Conservation (phyloP, 2,888 invertebrate genomes). For the Apodemia zela region DNA sequence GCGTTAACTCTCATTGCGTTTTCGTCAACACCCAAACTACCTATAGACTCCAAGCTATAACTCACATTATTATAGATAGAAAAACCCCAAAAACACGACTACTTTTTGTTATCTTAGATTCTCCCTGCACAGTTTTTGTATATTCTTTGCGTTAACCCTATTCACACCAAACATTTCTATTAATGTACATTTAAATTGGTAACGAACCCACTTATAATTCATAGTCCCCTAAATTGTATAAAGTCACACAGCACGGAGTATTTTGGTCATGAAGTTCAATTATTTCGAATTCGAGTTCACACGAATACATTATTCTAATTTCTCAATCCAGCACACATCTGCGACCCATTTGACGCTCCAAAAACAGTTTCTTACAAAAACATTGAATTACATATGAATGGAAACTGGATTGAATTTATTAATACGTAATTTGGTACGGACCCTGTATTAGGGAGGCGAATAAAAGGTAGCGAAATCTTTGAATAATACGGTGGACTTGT, state of each 20-base stretch:
- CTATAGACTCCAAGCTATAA: no score
- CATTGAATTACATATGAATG: slow-evolving; percentile 74
- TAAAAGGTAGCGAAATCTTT: slow-evolving; percentile 67
- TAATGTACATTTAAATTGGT: not conserved
- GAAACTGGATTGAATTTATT: slow-evolving; percentile 77
- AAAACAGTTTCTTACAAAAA: slow-evolving; percentile 66
- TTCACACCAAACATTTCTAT: not conserved
- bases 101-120: no score
- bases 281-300: slow-evolving; percentile 40
- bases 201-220: slow-evolving; percentile 10
- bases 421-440: slow-evolving; percentile 73
- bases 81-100: no score
- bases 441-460: slow-evolving; percentile 68
- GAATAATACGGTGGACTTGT: slow-evolving; percentile 46
- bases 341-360: slow-evolving; percentile 68
- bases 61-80: no score
- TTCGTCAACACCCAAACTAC: no score
- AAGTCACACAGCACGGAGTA: slow-evolving; percentile 7
- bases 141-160: not conserved
- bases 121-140: no score
- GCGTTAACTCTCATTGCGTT: no score
- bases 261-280: slow-evolving; percentile 26
- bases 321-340: slow-evolving; percentile 70
- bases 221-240: slow-evolving; percentile 1
- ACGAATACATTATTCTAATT: slow-evolving; percentile 65